Base-by-base conservation (phyloP, 2,113 vertebrate genomes). In the Phodopus roborovskii region DNA sequence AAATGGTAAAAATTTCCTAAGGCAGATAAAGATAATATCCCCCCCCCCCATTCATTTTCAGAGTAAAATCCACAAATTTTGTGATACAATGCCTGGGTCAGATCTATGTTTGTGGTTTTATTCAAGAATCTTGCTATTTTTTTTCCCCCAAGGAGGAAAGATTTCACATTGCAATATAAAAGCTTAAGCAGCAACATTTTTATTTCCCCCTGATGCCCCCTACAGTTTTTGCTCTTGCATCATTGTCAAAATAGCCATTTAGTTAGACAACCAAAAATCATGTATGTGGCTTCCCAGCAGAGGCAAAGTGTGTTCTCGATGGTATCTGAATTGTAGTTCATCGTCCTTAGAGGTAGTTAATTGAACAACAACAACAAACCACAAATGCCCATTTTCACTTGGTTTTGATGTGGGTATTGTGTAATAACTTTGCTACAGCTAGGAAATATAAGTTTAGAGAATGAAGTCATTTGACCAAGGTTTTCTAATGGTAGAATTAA, bases 71-170 rank as follows among this genome's bases (percentile, higher is more conserved):
- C 70, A 48, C 5, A 42, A 50, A 50, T 90, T 95, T 73, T 94
- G 53, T 48, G 68, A 58, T 60, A 60, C 62, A 77, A 68, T 82
- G 66, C 33, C 33, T 68, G 11, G 45, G 56, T 53, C 60, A 87
- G 91, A 97, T 74, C 17, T 33, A 70, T 68, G 81, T 13, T 71
- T 28, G 62, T 50, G 53, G 30, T 78, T 94, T 90, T 64, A 82
- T 74, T 50, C 68, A 85, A 48, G n/a, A 15, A 93, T 88, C 60
- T 91, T 93, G 90, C n/a, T n/a, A 20, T 45, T 0, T 88, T 95
- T 93, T 86, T 33, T 45, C 45, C n/a, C n/a, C 58, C 71, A 81
- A 91, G n/a, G 45, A 77, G 88, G 77, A 94, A 90, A 85, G 48
- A 81, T 68, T 30, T 30, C 6, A 17, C 11, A 30, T 62, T 36